These are phyloP conservation scores for Drosophila truncata DNA, from an alignment of 1,140 invertebrate genomes.

Conservation along the genomic window DNA sequence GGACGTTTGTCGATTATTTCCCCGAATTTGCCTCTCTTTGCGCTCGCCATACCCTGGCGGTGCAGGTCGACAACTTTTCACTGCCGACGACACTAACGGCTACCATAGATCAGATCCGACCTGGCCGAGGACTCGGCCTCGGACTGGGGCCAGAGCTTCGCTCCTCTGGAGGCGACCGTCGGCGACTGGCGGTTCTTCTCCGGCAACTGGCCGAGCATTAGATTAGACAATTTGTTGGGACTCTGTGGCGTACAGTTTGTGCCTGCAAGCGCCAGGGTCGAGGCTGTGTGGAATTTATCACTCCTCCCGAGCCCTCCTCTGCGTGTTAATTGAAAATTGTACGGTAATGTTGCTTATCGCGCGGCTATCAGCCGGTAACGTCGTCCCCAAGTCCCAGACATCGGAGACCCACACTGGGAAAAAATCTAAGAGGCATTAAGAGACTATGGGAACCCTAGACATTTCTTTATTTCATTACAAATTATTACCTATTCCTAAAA, in stretches of 20 bases:
- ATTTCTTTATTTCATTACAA: neutral
- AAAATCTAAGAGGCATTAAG: neutral
- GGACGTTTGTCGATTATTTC: slow-evolving; percentile 62
- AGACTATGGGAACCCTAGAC: neutral
- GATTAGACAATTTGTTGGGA: slow-evolving; percentile 80
- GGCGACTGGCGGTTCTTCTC: slow-evolving; percentile 5
- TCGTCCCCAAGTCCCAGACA: slow-evolving; percentile 23
- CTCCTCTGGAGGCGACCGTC: slow-evolving; percentile 7
- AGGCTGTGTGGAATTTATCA: slow-evolving; percentile 52
- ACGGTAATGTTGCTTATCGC: slow-evolving; percentile 82
- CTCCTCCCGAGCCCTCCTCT: slow-evolving; percentile 29
- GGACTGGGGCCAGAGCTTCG: slow-evolving; percentile 4
- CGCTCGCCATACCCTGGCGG: slow-evolving; percentile 21
- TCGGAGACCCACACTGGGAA: neutral
- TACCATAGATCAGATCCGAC: slow-evolving; percentile 65
- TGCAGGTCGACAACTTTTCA: slow-evolving; percentile 74
- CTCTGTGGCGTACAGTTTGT: slow-evolving; percentile 41
- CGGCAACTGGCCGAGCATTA: slow-evolving; percentile 30
- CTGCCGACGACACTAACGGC: slow-evolving; percentile 66
- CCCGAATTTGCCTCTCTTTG: slow-evolving; percentile 20
- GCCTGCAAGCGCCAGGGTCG: slow-evolving; percentile 70
- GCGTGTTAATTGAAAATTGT: slow-evolving; percentile 83
- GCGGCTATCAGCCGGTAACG: slow-evolving; percentile 56
- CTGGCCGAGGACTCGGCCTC: slow-evolving; percentile 24
- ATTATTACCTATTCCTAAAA: neutral